Base-by-base conservation (phyloP, 2,888 invertebrate species). In the Tenthredo livida region DNA sequence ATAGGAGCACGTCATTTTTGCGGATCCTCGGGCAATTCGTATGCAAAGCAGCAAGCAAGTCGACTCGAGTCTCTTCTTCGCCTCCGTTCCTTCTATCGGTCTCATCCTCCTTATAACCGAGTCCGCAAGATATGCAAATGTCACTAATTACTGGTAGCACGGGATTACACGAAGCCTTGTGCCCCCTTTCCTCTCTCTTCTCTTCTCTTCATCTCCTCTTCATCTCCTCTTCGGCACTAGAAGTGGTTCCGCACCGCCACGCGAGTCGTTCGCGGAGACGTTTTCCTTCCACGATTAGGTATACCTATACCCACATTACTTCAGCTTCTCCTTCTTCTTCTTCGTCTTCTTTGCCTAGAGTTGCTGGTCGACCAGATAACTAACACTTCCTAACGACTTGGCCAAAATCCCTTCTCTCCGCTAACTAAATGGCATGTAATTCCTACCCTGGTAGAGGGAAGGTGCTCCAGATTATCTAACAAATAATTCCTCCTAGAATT, bases 71-170 rank as follows among this genome's bases (percentile, higher is more conserved):
- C 83, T 84, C 67, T 78, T 78, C 84, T 75, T 86, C 83, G 73
- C 70, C 83, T 88, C 47, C 50, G n/a, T 83, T 50, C 29, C 50
- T 70, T 83, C 47, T 67, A 47, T 70, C 50, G 29, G 47, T 29
- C 67, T 83, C 83, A 70, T 65, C 67, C 67, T 83, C 29, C 47
- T 25, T 9, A 33, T 65, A 17, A 83, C 85, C 88, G 88, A 88
- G 87, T 88, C 87, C 87, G 87, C 85, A 89, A 91, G 91, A 91
- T 92, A 93, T 93, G 93, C 92, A 92, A 92, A 93, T 92, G 89
- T 88, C 89, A 89, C 92, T 92, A 92, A 93, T 92, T 92, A 92
- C 91, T 89, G 89, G 90, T 90, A 90, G 88, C 89, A 88, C 89
- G 88, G 88, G 88, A 91, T 92, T 91, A 90, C 92, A 90, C 88